Evolutionary conservation across 2,888 invertebrate genomes (phyloP).

Genomic region (Lithosia quadra): DNA sequence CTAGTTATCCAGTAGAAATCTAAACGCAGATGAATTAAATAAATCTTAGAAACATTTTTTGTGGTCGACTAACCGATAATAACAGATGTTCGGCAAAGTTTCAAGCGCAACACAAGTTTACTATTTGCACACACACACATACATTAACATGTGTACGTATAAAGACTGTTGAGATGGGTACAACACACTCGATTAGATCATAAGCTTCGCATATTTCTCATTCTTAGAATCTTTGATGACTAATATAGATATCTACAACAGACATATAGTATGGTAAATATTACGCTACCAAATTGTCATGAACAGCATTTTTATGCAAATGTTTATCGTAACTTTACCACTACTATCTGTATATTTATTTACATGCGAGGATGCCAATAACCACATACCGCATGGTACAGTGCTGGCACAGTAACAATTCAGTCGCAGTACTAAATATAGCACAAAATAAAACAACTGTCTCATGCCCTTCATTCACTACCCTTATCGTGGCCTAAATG

Average conservation of each 20-base stretch:
- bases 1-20: slow-evolving; percentile 29
- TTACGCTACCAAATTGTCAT: slow-evolving; percentile 2
- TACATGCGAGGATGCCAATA: slow-evolving; percentile 69
- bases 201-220: slow-evolving; percentile 45
- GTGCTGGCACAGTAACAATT: slow-evolving; percentile 84
- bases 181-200: slow-evolving; percentile 35
- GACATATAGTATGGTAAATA: slow-evolving; percentile 1
- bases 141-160: slow-evolving; percentile 9
- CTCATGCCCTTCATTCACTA: slow-evolving; percentile 84
- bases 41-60: slow-evolving; percentile 57
- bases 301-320: background rate
- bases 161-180: slow-evolving; percentile 6
- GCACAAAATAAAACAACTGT: slow-evolving; percentile 86
- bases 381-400: slow-evolving; percentile 69
- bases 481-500: slow-evolving; percentile 66
- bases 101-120: slow-evolving; percentile 35
- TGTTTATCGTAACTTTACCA: slow-evolving; percentile 14
- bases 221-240: slow-evolving; percentile 39
- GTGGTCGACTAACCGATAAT: slow-evolving; percentile 49
- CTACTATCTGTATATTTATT: slow-evolving; percentile 11
- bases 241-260: slow-evolving; percentile 24
- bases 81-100: slow-evolving; percentile 58
- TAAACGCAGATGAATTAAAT: slow-evolving; percentile 36
- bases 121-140: slow-evolving; percentile 41
- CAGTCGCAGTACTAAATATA: slow-evolving; percentile 85